A percentile compares a stretch with the other conserved stretches of the same genome.
Conservation (phyloP, 2,888 invertebrate species). For the Andrena bicolor region DNA sequence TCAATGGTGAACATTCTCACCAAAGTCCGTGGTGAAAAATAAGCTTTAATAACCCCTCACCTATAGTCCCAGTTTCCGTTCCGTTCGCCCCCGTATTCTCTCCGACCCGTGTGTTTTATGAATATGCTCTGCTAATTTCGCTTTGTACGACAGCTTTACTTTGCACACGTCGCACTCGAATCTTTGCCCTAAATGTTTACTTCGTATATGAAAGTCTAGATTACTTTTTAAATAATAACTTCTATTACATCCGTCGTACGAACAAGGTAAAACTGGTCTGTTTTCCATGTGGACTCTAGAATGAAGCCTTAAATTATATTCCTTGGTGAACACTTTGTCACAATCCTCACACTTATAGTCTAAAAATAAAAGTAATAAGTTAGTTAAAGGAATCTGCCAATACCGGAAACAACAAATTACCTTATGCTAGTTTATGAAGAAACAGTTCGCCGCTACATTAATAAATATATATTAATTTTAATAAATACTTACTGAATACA, state of each 20-base stretch:
- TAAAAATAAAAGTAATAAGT: constrained; percentile 36
- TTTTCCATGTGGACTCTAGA: constrained; percentile 75
- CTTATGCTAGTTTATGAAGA: too few species aligned
- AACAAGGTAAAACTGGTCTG: constrained; percentile 77
- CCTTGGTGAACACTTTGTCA: constrained; percentile 71
- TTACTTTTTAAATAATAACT: constrained; percentile 87
- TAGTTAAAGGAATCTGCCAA: neutral
- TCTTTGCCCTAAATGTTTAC: constrained; percentile 85
- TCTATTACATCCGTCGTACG: constrained; percentile 83
- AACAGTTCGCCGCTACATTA: too few species aligned
- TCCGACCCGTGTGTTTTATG: constrained; percentile 53
- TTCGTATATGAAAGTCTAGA: constrained; percentile 86
- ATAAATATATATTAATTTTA: constrained; percentile 29
- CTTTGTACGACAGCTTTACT: constrained; percentile 63
- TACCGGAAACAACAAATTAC: neutral
- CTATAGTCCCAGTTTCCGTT: constrained; percentile 6
- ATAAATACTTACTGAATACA: constrained; percentile 70
- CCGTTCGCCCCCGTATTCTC: neutral
- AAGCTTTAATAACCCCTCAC: too few species aligned
- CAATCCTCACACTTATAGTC: constrained; percentile 77
- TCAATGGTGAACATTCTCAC: too few species aligned
- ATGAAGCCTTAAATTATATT: constrained; percentile 68
- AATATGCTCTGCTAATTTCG: constrained; percentile 71
- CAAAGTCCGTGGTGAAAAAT: too few species aligned
- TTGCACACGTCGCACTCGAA: constrained; percentile 80